phyloP scores from a whole-genome alignment of 2,888 invertebrate species.

The Fissipunctia ypsillon region DNA sequence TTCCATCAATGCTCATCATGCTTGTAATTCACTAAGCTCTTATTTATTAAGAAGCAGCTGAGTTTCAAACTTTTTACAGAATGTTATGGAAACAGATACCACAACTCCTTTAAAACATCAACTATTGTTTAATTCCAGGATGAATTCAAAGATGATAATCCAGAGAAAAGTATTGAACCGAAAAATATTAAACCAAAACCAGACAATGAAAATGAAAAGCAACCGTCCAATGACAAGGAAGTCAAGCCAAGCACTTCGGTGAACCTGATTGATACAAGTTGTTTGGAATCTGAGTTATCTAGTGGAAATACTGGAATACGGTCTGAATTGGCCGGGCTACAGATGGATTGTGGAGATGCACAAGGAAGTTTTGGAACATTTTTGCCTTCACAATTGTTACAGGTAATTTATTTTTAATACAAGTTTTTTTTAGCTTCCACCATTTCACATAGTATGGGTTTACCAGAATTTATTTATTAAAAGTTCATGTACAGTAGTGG shows the following conservation, averaged over 20 bases:
- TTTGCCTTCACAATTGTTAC: constrained; percentile 88
- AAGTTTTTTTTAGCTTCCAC: background rate
- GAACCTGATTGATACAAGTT: constrained; percentile 82
- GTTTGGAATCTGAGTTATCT: constrained; percentile 66
- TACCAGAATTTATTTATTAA: background rate
- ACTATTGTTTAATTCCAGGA: constrained; percentile 84
- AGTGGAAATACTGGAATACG: constrained; percentile 69
- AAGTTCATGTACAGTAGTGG: too few species aligned
- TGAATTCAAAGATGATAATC: constrained; percentile 90
- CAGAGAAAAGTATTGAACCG: constrained; percentile 74
- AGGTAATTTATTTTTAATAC: constrained; percentile 73
- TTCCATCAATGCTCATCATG: background rate
- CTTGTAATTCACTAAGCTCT: background rate
- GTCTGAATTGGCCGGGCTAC: constrained; percentile 84
- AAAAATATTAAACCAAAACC: constrained; percentile 68
- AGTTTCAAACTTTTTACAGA: background rate
- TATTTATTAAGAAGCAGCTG: background rate
- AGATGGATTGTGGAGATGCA: constrained; percentile 79
- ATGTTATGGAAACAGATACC: background rate
- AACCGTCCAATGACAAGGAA: constrained; percentile 64
- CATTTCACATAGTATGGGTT: background rate
- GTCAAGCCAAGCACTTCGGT: constrained; percentile 72
- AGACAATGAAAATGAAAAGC: constrained; percentile 69
- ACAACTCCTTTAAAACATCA: background rate
- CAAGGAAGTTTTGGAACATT: constrained; percentile 83